Conservation (phyloP, 1,140 invertebrate species). For the Tetramorium parvispinum region DNA sequence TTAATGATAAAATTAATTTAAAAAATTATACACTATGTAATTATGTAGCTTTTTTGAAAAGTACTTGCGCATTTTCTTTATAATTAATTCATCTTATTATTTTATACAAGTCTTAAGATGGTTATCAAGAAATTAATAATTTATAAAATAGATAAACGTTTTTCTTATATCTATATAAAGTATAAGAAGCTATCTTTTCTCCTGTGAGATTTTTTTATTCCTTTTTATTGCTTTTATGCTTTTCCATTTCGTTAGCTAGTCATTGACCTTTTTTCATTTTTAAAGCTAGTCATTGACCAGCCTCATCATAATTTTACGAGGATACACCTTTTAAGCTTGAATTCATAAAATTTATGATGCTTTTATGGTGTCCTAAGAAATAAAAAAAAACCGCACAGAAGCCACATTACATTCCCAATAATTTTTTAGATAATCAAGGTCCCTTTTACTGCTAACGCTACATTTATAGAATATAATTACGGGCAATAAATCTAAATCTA, state of each 20-base stretch:
- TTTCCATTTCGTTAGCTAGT: constrained; percentile 13
- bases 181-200: too few relatives aligned
- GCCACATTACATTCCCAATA: background rate
- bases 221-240: background rate
- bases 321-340: constrained; percentile 47
- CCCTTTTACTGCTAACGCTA: background rate
- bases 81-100: too few relatives aligned
- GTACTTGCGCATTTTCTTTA: too few relatives aligned
- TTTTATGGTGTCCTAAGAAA: constrained; percentile 44
- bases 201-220: background rate
- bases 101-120: too few relatives aligned
- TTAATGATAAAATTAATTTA: too few relatives aligned
- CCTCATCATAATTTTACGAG: constrained; percentile 66
- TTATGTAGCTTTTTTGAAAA: too few relatives aligned
- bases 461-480: background rate
- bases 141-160: too few relatives aligned
- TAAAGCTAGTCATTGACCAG: constrained; percentile 26
- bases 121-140: too few relatives aligned
- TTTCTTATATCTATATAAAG: background rate
- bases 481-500: too few relatives aligned
- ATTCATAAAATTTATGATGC: constrained; percentile 60
- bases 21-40: too few relatives aligned
- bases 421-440: background rate
- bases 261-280: constrained; percentile 28
- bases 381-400: constrained; percentile 42